phyloP scores from a whole-genome alignment of 2,797 vertebrate genomes.

The Phylloscopus collybita region DNA sequence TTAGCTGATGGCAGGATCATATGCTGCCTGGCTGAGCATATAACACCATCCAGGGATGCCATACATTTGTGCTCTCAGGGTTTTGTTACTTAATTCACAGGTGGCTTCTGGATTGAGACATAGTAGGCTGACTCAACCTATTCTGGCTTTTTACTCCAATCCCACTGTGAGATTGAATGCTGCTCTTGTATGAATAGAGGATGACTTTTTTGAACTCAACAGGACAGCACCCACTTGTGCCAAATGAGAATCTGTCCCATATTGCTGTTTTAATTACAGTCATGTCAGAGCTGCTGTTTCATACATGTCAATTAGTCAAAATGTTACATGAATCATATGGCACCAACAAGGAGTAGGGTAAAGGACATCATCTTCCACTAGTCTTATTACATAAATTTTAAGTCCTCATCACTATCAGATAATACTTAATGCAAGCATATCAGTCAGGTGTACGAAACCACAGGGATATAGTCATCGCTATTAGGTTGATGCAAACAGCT shows the following conservation, averaged over 20 bases:
- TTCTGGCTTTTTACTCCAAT: background rate
- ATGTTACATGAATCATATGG: background rate
- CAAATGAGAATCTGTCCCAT: slow-evolving; percentile 7
- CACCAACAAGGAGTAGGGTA: background rate
- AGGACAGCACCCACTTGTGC: background rate
- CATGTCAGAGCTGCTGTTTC: background rate
- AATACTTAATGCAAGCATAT: slow-evolving; percentile 34
- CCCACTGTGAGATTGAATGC: background rate
- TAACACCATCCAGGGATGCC: background rate
- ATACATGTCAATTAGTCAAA: background rate
- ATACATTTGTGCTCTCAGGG: background rate
- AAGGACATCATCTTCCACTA: background rate
- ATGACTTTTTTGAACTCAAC: background rate
- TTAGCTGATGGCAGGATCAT: background rate
- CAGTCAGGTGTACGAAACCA: slow-evolving; percentile 38
- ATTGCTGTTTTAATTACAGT: slow-evolving; percentile 1
- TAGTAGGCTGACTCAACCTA: background rate
- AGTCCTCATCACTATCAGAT: background rate
- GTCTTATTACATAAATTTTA: slow-evolving; percentile 10
- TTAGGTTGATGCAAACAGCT: slow-evolving; percentile 66
- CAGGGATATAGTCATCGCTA: slow-evolving; percentile 31
- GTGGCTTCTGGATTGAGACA: background rate
- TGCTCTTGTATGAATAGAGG: background rate
- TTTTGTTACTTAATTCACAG: background rate
- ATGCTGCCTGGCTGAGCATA: background rate